These are phyloP conservation scores for Octomys mimax DNA, from an alignment of 2,797 vertebrate species.

Conservation along the genomic window DNA sequence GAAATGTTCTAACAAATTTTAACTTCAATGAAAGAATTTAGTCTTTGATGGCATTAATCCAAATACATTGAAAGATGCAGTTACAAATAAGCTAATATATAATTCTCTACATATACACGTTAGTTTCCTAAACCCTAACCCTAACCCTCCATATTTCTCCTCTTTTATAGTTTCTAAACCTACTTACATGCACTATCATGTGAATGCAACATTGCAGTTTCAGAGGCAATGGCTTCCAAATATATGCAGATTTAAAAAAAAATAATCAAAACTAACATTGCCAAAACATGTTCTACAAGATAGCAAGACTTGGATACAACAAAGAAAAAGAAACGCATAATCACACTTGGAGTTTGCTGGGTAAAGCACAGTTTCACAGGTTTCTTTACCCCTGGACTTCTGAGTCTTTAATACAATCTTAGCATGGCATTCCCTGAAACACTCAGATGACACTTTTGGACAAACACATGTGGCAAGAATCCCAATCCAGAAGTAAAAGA, in stretches of 20 bases:
- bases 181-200: neutral
- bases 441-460: neutral
- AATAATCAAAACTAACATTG: neutral
- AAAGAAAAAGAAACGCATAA: constrained; percentile 1
- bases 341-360: neutral
- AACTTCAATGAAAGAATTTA: neutral
- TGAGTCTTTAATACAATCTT: neutral
- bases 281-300: constrained; percentile 42
- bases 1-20: constrained; percentile 36
- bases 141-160: neutral
- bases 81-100: constrained; percentile 44
- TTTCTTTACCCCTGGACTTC: neutral
- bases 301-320: neutral
- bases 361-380: neutral
- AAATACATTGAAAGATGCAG: constrained; percentile 20
- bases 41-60: constrained; percentile 32
- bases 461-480: neutral
- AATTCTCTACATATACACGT: constrained; percentile 9
- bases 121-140: neutral
- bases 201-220: constrained; percentile 14
- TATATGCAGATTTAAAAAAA: neutral
- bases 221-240: constrained; percentile 53
- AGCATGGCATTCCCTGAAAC: neutral
- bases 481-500: neutral
- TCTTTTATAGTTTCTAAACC: neutral